Percentiles rank a stretch among this genome's conserved stretches.
Conservation (phyloP, 2,888 invertebrate genomes). For the Galeopsomyia nigrocyanea region DNA sequence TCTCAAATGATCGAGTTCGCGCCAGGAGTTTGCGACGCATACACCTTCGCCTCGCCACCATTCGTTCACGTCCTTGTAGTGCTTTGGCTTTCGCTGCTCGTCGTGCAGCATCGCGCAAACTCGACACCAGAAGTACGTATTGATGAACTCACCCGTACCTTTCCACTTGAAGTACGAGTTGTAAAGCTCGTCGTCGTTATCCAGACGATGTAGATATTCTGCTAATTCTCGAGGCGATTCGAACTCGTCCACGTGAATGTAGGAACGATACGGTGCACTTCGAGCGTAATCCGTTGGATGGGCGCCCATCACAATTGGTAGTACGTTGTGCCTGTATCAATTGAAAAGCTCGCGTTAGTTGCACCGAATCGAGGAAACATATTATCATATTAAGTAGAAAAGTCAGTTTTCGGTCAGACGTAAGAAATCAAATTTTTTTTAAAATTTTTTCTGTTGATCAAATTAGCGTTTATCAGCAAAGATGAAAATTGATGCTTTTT, state of each 20-base stretch:
- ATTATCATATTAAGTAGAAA: too few relatives aligned
- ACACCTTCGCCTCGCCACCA: slow-evolving; percentile 92
- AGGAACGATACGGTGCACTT: slow-evolving; percentile 90
- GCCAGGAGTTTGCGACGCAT: slow-evolving; percentile 84
- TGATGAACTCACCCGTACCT: slow-evolving; percentile 95
- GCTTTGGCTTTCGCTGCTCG: slow-evolving; percentile 71
- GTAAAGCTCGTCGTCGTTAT: slow-evolving; percentile 89
- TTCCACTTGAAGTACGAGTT: slow-evolving; percentile 96
- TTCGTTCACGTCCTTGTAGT: slow-evolving; percentile 87
- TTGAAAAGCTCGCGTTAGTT: too few relatives aligned
- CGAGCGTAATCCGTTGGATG: slow-evolving; percentile 91
- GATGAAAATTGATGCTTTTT: too few relatives aligned
- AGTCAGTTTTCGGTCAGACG: too few relatives aligned
- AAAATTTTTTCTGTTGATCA: too few relatives aligned
- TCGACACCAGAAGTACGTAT: slow-evolving; percentile 95
- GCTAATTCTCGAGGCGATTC: slow-evolving; percentile 89
- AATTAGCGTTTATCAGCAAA: too few relatives aligned
- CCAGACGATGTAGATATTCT: slow-evolving; percentile 85
- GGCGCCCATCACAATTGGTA: slow-evolving; percentile 97
- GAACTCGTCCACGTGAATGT: slow-evolving; percentile 97
- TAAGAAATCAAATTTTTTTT: too few relatives aligned
- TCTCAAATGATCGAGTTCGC: slow-evolving; percentile 63
- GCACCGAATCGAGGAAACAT: too few relatives aligned
- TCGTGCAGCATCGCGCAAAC: slow-evolving; percentile 89
- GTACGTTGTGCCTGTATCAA: slow-evolving; percentile 78